Evolutionary conservation across 1,140 invertebrate genomes (phyloP).

Genomic region (Maniola jurtina): DNA sequence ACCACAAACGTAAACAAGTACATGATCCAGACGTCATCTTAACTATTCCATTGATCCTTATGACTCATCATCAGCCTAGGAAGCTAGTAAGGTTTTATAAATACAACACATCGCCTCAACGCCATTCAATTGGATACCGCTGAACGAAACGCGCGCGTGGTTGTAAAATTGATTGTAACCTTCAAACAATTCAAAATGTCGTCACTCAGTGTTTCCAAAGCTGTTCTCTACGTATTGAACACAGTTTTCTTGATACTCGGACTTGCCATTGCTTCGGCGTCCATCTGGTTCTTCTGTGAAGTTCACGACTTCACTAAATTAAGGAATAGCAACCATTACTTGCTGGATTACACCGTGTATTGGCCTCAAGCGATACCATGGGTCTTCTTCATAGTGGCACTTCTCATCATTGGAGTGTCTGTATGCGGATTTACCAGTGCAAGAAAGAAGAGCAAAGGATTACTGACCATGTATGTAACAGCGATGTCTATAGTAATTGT

Average conservation of each 20-base stretch:
- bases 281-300: constrained; percentile 67
- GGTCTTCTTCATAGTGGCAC: constrained; percentile 57
- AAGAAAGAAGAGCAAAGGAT: constrained; percentile 43
- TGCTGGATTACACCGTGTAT: constrained; percentile 67
- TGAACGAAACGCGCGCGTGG: constrained; percentile 35
- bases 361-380: constrained; percentile 69
- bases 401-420: constrained; percentile 52
- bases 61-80: constrained; percentile 32
- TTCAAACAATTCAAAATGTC: constrained; percentile 29
- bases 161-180: constrained; percentile 6
- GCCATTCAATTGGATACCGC: constrained; percentile 55
- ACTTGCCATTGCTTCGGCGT: constrained; percentile 46
- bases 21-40: constrained; percentile 1
- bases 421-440: constrained; percentile 57
- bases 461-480: constrained; percentile 46
- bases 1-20: constrained; percentile 1
- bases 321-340: constrained; percentile 63
- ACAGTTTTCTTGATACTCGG: constrained; percentile 51
- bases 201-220: constrained; percentile 33
- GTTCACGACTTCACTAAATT: constrained; percentile 56
- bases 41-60: constrained; percentile 28
- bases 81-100: constrained; percentile 31
- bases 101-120: constrained; percentile 26
- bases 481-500: constrained; percentile 45
- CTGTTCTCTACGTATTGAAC: constrained; percentile 53